Conservation (phyloP, 2,797 vertebrate genomes). For the Eulemur coronatus region DNA sequence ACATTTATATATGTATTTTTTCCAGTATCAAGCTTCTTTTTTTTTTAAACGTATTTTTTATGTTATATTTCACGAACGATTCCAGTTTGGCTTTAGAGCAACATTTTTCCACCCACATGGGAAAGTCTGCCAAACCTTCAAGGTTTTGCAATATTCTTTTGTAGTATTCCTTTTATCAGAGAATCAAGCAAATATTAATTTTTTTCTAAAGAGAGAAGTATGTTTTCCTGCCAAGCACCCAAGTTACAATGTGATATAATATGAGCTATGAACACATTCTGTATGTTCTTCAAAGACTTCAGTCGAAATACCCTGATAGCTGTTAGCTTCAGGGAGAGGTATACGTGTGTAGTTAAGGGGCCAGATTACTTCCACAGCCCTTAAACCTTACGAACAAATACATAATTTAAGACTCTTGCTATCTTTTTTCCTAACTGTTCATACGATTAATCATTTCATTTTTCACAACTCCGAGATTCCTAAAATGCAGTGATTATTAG, state of each 20-base stretch:
- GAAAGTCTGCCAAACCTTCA: constrained; percentile 84
- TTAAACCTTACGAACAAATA: constrained; percentile 50
- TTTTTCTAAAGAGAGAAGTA: constrained; percentile 80
- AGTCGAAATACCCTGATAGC: constrained; percentile 40
- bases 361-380: not conserved
- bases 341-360: not conserved
- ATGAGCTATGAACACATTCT: constrained; percentile 75
- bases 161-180: constrained; percentile 87
- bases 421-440: constrained; percentile 28
- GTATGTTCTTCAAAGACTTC: constrained; percentile 74
- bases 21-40: constrained; percentile 36
- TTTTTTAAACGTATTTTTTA: constrained; percentile 72
- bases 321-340: not conserved
- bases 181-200: constrained; percentile 87
- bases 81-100: constrained; percentile 84
- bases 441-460: constrained; percentile 45
- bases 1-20: constrained; percentile 57
- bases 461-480: not conserved
- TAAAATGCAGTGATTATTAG: not conserved
- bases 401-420: constrained; percentile 46
- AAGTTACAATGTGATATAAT: constrained; percentile 80
- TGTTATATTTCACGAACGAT: constrained; percentile 84
- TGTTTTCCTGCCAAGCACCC: constrained; percentile 77
- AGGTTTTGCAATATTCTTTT: constrained; percentile 89
- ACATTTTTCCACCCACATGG: constrained; percentile 86